Evolutionary conservation across 2,113 vertebrate genomes (phyloP).

Genomic region (Chiloscyllium plagiosum): DNA sequence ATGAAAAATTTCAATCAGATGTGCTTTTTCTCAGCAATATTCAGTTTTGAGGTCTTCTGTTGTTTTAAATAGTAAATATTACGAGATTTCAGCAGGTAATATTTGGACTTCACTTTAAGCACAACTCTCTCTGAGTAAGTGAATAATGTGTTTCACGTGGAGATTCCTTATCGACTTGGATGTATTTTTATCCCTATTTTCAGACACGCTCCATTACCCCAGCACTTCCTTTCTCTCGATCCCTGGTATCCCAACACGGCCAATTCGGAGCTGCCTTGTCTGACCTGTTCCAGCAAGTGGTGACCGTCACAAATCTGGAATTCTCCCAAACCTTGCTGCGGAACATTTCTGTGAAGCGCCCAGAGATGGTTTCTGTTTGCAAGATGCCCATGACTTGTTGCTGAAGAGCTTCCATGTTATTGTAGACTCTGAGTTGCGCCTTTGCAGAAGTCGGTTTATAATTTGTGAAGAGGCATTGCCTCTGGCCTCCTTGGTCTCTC

Average conservation of each 20-base stretch:
- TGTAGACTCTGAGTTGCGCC: background rate
- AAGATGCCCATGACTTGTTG: background rate
- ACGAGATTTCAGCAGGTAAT: background rate
- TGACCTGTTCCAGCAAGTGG: too few relatives aligned
- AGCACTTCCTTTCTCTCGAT: background rate
- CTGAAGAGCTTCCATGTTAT: background rate
- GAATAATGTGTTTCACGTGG: too few relatives aligned
- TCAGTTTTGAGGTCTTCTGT: too few relatives aligned
- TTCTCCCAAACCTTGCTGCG: background rate
- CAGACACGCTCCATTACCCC: background rate
- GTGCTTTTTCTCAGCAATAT: too few relatives aligned
- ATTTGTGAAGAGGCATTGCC: background rate
- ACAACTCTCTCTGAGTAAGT: background rate
- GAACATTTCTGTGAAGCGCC: background rate
- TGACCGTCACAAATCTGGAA: background rate
- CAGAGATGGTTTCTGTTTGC: background rate
- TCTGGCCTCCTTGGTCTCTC: background rate
- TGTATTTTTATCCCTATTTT: background rate
- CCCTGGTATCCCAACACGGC: too few relatives aligned
- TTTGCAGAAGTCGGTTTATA: background rate
- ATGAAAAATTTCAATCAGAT: too few relatives aligned
- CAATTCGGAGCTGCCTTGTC: too few relatives aligned
- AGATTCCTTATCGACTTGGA: background rate
- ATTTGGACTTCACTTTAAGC: background rate
- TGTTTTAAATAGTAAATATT: background rate